Conservation (phyloP, 2,888 invertebrate species). For the Sesia apiformis region DNA sequence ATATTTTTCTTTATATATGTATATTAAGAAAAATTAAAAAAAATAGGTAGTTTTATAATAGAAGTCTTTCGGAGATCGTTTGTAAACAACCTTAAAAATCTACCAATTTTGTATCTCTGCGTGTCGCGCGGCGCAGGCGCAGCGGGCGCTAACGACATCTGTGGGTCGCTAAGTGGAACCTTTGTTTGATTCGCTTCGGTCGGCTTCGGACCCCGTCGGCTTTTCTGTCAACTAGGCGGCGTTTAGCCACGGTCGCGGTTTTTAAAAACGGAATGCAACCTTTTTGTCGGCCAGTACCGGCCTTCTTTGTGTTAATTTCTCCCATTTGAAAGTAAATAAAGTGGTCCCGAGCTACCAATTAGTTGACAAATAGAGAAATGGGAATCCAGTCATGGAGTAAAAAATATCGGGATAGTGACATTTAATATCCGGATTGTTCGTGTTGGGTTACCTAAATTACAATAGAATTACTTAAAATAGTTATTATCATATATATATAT, state of each 20-base stretch:
- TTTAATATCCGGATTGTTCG: no score
- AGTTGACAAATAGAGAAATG: background rate
- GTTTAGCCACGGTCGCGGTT: constrained; percentile 62
- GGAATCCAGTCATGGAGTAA: no score
- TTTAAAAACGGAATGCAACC: constrained; percentile 22
- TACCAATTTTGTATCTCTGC: constrained; percentile 48
- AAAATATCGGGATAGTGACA: no score
- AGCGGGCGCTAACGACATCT: constrained; percentile 71
- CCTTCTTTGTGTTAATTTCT: background rate
- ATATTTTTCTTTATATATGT: no score
- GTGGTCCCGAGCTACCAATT: background rate
- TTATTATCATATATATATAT: no score
- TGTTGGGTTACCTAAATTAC: no score
- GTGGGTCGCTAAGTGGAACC: constrained; percentile 60
- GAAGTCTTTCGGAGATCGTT: background rate
- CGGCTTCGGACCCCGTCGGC: constrained; percentile 41
- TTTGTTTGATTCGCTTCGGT: constrained; percentile 63
- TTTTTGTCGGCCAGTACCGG: constrained; percentile 4
- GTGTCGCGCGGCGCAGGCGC: constrained; percentile 36
- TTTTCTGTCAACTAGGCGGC: constrained; percentile 47
- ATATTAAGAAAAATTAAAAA: no score
- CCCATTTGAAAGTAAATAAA: background rate
- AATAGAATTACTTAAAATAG: no score
- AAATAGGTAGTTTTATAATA: no score
- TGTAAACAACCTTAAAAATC: constrained; percentile 1